Evolutionary conservation across 2,797 vertebrate genomes (phyloP), one percentile per base, ranked within the genome.

Genomic region (Pterois miles): DNA sequence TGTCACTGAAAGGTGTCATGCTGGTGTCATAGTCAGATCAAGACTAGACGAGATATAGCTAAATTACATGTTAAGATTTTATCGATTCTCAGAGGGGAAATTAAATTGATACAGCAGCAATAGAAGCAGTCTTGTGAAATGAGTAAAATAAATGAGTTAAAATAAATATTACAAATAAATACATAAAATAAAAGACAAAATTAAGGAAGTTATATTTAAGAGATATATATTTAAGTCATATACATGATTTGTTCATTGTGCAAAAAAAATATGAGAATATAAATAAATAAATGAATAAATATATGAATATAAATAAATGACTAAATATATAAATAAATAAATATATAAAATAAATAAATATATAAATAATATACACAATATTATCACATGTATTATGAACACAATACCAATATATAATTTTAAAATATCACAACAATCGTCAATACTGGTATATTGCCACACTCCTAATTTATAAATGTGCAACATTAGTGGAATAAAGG

Each of bases 1-100:
- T 89, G 78, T 54, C 31, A 31, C 67, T 68, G 36, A 62, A 58
- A 58, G 6, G 18, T 76, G 31, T 65, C 60, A 34, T 12, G 9
- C n/a, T 52, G 16, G 7, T 52, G 20, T 62, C n/a, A 69, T 23
- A 11, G 23, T 54, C 29, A 65, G 8, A 6, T 58, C 14, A 60
- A 33, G 14, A 27, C 62, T 6, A 7, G 38, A 9, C 1, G 43
- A 40, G 46, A 10, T 48, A 48, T 48, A 20, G 20, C 8, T 46
- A 46, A 46, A 46, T 46, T 46, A 46, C 16, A 48, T 48, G 46
- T 48, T 33, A 33, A 33, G 4, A 14, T 48, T 48, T 48, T 48
- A 48, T 48, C n/a, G 46, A 48, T 48, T 48, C 46, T 10, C 46
- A 48, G 18, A 48, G 23, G 58, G 34, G 34, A 62, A 62, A 62